Base-by-base conservation (phyloP, 2,797 vertebrate species). In the Pangasius krempfi region DNA sequence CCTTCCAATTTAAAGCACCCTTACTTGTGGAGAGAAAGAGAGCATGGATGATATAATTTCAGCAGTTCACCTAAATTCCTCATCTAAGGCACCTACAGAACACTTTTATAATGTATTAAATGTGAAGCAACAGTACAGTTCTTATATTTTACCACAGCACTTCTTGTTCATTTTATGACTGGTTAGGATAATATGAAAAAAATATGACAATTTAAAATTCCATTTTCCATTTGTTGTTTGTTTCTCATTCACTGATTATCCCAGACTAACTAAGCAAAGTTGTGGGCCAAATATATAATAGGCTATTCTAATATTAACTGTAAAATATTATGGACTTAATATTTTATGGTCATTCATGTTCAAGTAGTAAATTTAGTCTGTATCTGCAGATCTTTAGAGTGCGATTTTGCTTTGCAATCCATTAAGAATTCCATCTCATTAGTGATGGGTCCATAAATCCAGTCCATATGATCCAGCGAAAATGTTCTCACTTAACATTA, bases 1-100 rank as follows among this genome's bases (percentile, higher is more conserved):
- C 88, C 89, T 91, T 84, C 84, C 80, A 86, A 91, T 91, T 91
- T 79, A 91, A 87, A 91, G 37, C 7, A 66, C 89, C 90, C 62
- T 91, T 84, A 50, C 44, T 86, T 58, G 25, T 75, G 47, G 14
- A 88, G 79, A 83, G 72, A 37, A 89, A 66, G 85, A 66, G n/a
- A 27, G 30, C 50, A 75, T 37, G 27, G 22, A 44, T 86, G 58
- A 86, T 56, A 54, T 78, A 76, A 85, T 68, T 40, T 25, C 13
- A 68, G 60, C 44, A 52, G 50, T 52, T 88, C 20, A 76, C 30
- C 52, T 62, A 60, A 64, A 58, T 10, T 79, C 14, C 76, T 79
- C n/a, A 79, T 79, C 52, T 33, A 79, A 79, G 50, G 3, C 27
- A 22, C 16, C 50, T 54, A 78, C 16, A 50, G 27, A 50, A 78